Base-by-base conservation (phyloP, 2,113 vertebrate genomes). In the Sorex fumeus region DNA sequence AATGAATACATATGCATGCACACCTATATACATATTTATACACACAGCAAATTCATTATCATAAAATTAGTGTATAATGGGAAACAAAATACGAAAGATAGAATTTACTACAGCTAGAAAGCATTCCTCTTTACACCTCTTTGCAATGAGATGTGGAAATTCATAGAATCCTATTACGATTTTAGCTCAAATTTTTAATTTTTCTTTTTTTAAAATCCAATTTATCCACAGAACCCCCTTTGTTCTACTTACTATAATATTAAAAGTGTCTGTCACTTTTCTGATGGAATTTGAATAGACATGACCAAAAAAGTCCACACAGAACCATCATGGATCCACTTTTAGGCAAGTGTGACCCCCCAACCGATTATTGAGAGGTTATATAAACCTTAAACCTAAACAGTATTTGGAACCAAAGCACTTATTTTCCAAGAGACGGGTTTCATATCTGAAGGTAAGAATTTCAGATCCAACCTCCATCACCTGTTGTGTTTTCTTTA, bases 381-480 rank as follows among this genome's bases (percentile, higher is more conserved):
- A 53, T 57, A 82, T 47, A 80, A 96, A 72, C 50, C 25, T 85
- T 85, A 81, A 82, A 85, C 32, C 28, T 86, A 76, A 74, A 43
- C 53, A 81, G 57, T 78, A 64, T 75, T 91, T 81, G 79, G 32
- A 87, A 87, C 50, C 15, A 30, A 90, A 50, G 62, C 3, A 84
- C 23, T 25, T 89, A 28, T 70, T 78, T 76, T 43, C 30, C 87
- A 34, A 34, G 34, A 77, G 18, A 64, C 1, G 57, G 62, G 60
- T 53, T 53, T 23, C 57, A 92, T 70, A 2, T 60, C 18, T 66
- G 28, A 90, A 70, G 60, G 47, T 62, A 13, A 93, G 53, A 90
- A 53, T 69, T 79, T 79, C 27, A 90, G 50, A 80, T 8, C 62
- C 8, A 40, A 50, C 28, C 88, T 80, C n/a, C 11, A 45, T 62